A percentile compares a stretch with the other conserved stretches of the same genome.
phyloP scores from a whole-genome alignment of 2,797 vertebrate genomes.

The Australoheros facetus region DNA sequence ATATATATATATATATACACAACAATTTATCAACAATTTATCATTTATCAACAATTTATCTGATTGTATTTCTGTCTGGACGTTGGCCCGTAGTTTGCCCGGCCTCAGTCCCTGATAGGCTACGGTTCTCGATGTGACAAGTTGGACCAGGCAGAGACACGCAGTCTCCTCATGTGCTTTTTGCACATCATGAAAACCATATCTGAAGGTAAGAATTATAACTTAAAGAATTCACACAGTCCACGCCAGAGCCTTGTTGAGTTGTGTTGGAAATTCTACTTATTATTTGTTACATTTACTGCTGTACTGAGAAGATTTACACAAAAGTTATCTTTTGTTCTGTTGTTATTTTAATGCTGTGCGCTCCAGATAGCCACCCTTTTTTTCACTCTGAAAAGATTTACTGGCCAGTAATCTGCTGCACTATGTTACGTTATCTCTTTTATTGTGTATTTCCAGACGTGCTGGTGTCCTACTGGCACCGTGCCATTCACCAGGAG shows the following conservation, averaged over 20 bases:
- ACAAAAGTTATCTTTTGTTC: neutral
- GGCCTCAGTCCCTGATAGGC: constrained; percentile 95
- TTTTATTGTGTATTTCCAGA: constrained; percentile 79
- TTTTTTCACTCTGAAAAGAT: neutral
- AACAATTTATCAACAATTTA: too few species aligned
- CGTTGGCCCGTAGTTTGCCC: constrained; percentile 83
- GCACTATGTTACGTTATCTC: neutral
- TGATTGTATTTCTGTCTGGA: constrained; percentile 30
- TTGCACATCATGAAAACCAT: constrained; percentile 99
- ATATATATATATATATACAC: too few species aligned
- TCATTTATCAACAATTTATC: neutral
- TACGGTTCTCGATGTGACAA: constrained; percentile 97
- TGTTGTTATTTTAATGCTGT: neutral
- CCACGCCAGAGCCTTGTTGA: neutral
- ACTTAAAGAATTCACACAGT: neutral
- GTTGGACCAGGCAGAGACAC: constrained; percentile 96
- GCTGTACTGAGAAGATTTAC: neutral
- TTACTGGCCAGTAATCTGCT: neutral
- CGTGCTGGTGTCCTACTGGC: constrained; percentile 95
- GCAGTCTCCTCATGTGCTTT: constrained; percentile 96
- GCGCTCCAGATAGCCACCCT: neutral
- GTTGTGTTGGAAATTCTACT: neutral
- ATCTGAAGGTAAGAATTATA: constrained; percentile 86
- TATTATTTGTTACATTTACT: neutral
- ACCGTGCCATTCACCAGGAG: constrained; percentile 93